Evolutionary conservation across 2,113 vertebrate genomes (phyloP).

Genomic region (Nerophis lumbriciformis): DNA sequence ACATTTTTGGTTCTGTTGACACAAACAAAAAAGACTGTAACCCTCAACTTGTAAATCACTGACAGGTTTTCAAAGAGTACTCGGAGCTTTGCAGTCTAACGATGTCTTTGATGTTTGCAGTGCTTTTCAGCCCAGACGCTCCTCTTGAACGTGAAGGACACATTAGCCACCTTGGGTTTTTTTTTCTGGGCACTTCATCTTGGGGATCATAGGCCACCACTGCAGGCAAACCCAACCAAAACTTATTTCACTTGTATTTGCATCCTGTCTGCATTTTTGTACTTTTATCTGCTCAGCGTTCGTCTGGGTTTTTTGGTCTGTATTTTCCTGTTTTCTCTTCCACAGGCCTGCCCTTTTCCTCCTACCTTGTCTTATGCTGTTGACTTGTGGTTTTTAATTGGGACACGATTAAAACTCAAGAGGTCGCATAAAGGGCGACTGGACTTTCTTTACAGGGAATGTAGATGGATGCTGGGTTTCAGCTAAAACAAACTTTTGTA

Average conservation of each 20-base stretch:
- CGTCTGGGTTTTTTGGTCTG: no score
- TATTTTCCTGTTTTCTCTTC: no score
- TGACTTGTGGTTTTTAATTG: no score
- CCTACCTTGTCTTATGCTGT: no score
- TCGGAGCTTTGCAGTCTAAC: background rate
- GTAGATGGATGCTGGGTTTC: no score
- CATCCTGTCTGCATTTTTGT: background rate
- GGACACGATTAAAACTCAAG: no score
- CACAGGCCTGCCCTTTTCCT: no score
- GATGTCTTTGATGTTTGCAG: background rate
- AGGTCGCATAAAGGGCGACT: no score
- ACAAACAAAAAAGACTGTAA: background rate
- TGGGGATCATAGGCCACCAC: background rate
- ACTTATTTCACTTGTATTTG: background rate
- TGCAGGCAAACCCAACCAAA: background rate
- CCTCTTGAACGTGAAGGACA: background rate
- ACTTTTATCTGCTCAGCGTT: no score
- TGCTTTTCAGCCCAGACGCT: background rate
- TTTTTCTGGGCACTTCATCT: background rate
- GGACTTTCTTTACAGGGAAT: no score
- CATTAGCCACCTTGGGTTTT: background rate
- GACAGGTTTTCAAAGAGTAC: background rate
- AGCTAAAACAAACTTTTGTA: no score
- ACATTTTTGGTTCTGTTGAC: background rate
- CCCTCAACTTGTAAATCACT: background rate